Evolutionary conservation across 1,140 invertebrate species (phyloP), one percentile per base, ranked within the genome.

Genomic region (Megalonaias nervosa): DNA sequence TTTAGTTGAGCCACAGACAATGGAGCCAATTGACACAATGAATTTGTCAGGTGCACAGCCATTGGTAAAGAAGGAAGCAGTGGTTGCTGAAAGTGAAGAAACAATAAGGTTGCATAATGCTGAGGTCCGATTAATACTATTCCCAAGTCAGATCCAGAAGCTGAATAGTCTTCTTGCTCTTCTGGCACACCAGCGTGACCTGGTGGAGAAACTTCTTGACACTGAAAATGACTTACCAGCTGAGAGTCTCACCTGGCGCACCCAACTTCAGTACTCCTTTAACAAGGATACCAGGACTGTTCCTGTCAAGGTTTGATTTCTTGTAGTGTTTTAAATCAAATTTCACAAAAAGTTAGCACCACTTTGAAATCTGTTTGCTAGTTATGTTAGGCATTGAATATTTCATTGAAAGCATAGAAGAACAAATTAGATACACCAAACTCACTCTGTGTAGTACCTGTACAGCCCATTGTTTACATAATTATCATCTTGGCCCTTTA

Each of bases 71-170:
- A 73, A 74, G 67, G 74, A 79, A 38, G 84, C 78, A 38, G 81
- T 74, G n/a, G 72, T 71, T 14, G 71, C 72, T 5, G 80, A 58
- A 5, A 31, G 55, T 58, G 56, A 31, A 68, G 75, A 75, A 72
- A 62, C 58, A 55, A 70, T 68, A 21, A 75, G 68, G 55, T 64
- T 73, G 57, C 84, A 74, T 23, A 57, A 58, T 19, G 74, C 65
- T n/a, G 85, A 87, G 23, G 21, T 86, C 23, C 86, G 82, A 76
- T 83, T 88, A 60, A 84, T 88, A 80, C 74, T 89, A 75, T 89
- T 89, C 72, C 89, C 88, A 11, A 85, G 84, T 74, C 88, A 89
- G 82, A 87, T 89, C 31, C 87, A 89, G 61, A 90, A 90, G 80
- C 81, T 89, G 15, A 85, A 80, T 21, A 82, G 78, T 48, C 70